These are phyloP conservation scores for Actenoides hombroni DNA, from an alignment of 2,113 vertebrate genomes.

Conservation along the genomic window DNA sequence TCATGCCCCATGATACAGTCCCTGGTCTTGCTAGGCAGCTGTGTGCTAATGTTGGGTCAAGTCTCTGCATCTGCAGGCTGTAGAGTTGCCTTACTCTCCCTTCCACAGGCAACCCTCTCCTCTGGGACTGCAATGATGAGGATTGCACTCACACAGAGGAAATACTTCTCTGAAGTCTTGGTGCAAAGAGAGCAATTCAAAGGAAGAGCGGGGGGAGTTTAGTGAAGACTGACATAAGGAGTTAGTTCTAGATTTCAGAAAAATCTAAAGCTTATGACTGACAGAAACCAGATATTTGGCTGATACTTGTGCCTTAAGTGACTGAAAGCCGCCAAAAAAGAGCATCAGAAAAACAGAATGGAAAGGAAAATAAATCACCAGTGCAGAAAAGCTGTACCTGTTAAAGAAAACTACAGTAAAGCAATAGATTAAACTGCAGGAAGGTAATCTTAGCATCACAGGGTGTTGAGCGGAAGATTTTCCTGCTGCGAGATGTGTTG, in stretches of 20 bases:
- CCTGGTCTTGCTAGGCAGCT: neutral
- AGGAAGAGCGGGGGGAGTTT: neutral
- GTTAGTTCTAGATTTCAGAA: neutral
- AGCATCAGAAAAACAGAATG: neutral
- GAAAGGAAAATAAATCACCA: neutral
- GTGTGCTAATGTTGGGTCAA: neutral
- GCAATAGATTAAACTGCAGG: neutral
- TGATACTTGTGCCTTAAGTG: neutral
- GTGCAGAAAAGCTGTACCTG: neutral
- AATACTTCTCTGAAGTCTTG: neutral
- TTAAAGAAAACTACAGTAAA: neutral
- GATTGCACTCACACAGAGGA: neutral
- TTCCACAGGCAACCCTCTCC: neutral
- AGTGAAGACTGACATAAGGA: rapidly evolving
- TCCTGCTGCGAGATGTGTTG: neutral
- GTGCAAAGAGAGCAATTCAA: neutral
- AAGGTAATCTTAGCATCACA: neutral
- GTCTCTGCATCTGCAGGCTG: neutral
- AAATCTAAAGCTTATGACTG: neutral
- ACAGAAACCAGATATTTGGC: neutral
- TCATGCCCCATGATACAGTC: rapidly evolving
- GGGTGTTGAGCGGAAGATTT: neutral
- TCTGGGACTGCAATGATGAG: neutral
- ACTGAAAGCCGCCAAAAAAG: neutral
- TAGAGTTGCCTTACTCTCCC: rapidly evolving